A percentile compares a stretch with the other conserved stretches of the same genome.
Evolutionary conservation across 1,140 invertebrate species (phyloP).

Genomic region (Asobara japonica): DNA sequence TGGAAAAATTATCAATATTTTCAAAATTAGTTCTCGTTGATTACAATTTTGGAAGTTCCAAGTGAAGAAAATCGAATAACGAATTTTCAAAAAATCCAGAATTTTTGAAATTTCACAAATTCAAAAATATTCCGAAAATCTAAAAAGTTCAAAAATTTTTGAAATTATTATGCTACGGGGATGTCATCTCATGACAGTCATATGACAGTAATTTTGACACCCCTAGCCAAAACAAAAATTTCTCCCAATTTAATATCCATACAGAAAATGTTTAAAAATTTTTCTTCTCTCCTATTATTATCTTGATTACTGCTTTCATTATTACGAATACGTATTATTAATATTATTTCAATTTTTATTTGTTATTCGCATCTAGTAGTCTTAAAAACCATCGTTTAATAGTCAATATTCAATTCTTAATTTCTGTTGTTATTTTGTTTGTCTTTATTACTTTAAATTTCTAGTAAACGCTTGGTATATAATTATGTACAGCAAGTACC

Average conservation of each 20-base stretch:
- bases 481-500: slow-evolving; percentile 44
- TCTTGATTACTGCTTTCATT: background rate
- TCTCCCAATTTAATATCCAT: slow-evolving; percentile 1
- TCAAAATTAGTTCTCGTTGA: too few species aligned
- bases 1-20: too few species aligned
- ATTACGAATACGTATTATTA: slow-evolving; percentile 26
- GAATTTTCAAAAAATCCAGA: too few species aligned
- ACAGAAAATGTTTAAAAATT: too few species aligned
- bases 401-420: slow-evolving; percentile 24
- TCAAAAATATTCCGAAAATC: too few species aligned
- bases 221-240: background rate
- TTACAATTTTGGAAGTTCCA: too few species aligned
- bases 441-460: slow-evolving; percentile 17
- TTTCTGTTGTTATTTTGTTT: slow-evolving; percentile 27
- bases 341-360: slow-evolving; percentile 27
- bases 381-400: slow-evolving; percentile 38
- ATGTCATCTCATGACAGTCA: too few species aligned
- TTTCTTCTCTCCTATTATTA: slow-evolving; percentile 35
- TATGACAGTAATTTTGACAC: background rate
- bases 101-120: too few species aligned
- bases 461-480: slow-evolving; percentile 37
- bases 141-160: too few species aligned
- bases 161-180: too few species aligned
- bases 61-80: too few species aligned
- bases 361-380: slow-evolving; percentile 19